Conservation (phyloP, 1,140 invertebrate species). For the Pseudoatta argentina region DNA sequence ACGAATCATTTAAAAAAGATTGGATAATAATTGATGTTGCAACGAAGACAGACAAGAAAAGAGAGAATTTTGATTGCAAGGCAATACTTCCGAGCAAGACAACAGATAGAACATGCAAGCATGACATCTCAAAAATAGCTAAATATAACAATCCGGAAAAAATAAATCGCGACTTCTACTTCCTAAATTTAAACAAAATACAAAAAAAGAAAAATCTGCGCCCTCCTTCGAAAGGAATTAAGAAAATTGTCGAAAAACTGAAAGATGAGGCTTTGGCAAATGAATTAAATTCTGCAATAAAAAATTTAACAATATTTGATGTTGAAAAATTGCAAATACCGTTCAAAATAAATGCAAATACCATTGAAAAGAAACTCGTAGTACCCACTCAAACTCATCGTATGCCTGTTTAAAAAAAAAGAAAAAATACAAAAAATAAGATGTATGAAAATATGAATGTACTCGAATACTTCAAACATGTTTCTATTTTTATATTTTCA, state of each 20-base stretch:
- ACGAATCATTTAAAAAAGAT: too few relatives aligned
- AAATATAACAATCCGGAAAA: too few relatives aligned
- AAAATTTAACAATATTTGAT: background rate
- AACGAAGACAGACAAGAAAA: too few relatives aligned
- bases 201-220: too few relatives aligned
- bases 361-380: background rate
- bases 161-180: too few relatives aligned
- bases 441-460: background rate
- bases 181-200: too few relatives aligned
- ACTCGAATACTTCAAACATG: background rate
- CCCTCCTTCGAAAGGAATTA: too few relatives aligned
- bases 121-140: too few relatives aligned
- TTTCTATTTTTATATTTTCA: background rate
- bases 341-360: background rate
- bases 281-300: slow-evolving; percentile 4
- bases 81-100: too few relatives aligned
- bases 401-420: slow-evolving; percentile 9
- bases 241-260: background rate
- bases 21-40: too few relatives aligned
- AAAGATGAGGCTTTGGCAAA: background rate
- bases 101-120: too few relatives aligned
- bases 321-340: background rate
- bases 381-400: slow-evolving; percentile 12
- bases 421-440: background rate
- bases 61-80: too few relatives aligned